Conservation (phyloP, 1,140 invertebrate species). For the Aphis craccivora region DNA sequence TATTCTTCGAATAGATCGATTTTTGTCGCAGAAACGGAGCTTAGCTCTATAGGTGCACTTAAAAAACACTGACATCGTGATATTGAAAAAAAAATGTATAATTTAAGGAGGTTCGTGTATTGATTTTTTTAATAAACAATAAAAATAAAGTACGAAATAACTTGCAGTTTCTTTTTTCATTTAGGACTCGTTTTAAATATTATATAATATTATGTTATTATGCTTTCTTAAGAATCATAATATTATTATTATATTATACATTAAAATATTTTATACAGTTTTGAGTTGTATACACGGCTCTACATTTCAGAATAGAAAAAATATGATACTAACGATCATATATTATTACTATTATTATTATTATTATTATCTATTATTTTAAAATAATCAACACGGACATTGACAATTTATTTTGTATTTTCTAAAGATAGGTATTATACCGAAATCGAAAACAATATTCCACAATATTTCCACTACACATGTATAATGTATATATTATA, state of each 20-base stretch:
- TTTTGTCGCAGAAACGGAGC: neutral
- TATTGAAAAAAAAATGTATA: neutral
- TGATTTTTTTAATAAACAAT: neutral
- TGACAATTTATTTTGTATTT: neutral
- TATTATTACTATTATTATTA: neutral
- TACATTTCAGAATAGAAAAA: neutral
- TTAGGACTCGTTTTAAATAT: neutral
- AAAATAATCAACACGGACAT: neutral
- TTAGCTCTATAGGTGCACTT: neutral
- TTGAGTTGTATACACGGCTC: neutral
- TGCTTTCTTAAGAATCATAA: neutral
- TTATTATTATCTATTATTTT: neutral
- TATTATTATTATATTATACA: neutral
- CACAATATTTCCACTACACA: neutral
- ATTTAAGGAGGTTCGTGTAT: neutral
- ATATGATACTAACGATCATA: neutral
- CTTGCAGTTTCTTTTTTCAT: neutral
- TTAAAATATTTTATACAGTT: neutral
- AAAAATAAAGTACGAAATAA: neutral
- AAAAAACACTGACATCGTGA: neutral
- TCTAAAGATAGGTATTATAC: neutral
- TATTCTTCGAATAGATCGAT: neutral
- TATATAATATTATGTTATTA: neutral
- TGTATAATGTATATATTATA: too few relatives aligned
- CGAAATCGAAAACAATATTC: neutral